phyloP scores from a whole-genome alignment of 2,888 invertebrate genomes.

The Aspidiotus destructor region DNA sequence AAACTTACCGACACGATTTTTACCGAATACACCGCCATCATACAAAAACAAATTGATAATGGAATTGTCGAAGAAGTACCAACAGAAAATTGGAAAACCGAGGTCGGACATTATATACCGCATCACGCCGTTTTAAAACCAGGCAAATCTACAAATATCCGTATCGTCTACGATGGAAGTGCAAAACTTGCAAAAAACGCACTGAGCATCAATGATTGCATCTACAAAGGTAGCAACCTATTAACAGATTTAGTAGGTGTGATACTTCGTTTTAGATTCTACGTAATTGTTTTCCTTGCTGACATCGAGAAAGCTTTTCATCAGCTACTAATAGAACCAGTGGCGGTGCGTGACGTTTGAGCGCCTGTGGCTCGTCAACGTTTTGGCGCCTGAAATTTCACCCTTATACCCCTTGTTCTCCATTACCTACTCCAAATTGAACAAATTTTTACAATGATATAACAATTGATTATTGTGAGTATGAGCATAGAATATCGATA shows the following conservation, averaged over 20 bases:
- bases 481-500: no score
- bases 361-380: no score
- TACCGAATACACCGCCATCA: neutral
- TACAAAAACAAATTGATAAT: neutral
- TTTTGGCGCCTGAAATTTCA: no score
- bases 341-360: no score
- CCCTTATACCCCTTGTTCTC: no score
- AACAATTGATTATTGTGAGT: no score
- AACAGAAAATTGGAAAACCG: neutral
- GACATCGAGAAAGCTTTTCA: neutral
- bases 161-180: neutral
- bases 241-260: neutral
- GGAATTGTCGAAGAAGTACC: slow-evolving; percentile 1
- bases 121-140: neutral
- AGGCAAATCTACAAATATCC: neutral
- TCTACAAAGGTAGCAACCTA: neutral
- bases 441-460: no score
- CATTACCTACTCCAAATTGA: no score
- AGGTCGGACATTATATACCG: neutral
- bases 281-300: neutral
- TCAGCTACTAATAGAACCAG: neutral
- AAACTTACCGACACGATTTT: slow-evolving; percentile 5
- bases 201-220: neutral
- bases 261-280: neutral
- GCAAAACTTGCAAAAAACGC: neutral